A percentile compares a stretch with the other conserved stretches of the same genome.
Conservation (phyloP, 2,113 vertebrate species). For the Castor canadensis region DNA sequence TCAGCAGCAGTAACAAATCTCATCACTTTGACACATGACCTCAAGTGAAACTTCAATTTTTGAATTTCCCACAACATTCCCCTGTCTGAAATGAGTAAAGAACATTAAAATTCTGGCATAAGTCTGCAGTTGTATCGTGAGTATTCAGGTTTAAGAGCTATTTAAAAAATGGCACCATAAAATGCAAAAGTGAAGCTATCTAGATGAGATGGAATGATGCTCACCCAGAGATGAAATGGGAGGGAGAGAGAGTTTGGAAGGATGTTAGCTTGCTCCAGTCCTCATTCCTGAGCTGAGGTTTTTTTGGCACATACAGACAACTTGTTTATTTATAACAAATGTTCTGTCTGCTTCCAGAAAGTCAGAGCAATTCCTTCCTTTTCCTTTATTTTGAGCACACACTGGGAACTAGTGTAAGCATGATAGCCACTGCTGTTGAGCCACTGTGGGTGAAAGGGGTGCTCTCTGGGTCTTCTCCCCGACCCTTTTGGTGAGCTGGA, state of each 20-base stretch:
- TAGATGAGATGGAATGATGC: background rate
- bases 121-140: background rate
- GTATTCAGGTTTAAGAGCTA: background rate
- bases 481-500: too few species aligned
- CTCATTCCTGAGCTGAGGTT: background rate
- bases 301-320: background rate
- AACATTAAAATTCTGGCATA: background rate
- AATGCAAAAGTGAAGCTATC: background rate
- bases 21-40: background rate
- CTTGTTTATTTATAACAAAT: background rate
- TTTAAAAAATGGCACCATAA: slow-evolving; percentile 42
- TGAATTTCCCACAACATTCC: background rate
- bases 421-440: background rate
- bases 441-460: accelerated
- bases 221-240: background rate
- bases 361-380: too few species aligned
- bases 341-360: background rate
- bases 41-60: background rate
- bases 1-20: background rate
- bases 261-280: background rate
- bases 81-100: background rate
- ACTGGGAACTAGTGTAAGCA: background rate
- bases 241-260: background rate
- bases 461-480: accelerated
- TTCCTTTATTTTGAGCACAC: background rate